Conservation (phyloP, 2,888 invertebrate species). For the Exephanes ischioxanthus region DNA sequence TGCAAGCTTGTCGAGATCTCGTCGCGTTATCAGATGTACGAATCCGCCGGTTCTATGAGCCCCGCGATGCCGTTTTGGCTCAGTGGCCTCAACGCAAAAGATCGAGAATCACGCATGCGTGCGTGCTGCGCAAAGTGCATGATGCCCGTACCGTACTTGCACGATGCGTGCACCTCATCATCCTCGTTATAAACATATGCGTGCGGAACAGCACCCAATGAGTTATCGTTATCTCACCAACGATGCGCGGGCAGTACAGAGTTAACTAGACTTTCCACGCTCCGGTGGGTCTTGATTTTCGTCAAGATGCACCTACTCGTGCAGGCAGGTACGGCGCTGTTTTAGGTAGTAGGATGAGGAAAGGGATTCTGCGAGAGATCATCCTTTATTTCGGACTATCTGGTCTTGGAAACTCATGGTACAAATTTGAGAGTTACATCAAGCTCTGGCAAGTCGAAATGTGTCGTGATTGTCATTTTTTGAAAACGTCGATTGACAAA, state of each 20-base stretch:
- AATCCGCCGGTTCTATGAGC: conserved; percentile 18
- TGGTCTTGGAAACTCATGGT: neutral
- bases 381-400: neutral
- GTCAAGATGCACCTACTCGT: conserved; percentile 37
- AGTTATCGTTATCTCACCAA: conserved; percentile 48
- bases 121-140: conserved; percentile 2
- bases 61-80: conserved; percentile 42
- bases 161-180: conserved; percentile 49
- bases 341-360: neutral
- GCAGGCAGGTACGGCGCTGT: neutral
- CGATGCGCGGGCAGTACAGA: conserved; percentile 12
- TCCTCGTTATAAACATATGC: conserved; percentile 14
- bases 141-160: conserved; percentile 26
- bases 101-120: conserved; percentile 40
- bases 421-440: no score
- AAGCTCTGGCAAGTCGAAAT: no score
- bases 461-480: no score
- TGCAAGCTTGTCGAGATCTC: conserved; percentile 23
- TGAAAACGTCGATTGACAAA: no score
- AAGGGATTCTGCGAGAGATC: conserved; percentile 1
- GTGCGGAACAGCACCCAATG: conserved; percentile 38
- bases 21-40: conserved; percentile 30
- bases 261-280: conserved; percentile 41
- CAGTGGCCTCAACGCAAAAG: conserved; percentile 37
- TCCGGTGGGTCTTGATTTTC: conserved; percentile 37